Evolutionary conservation across 2,113 vertebrate genomes (phyloP).

Genomic region (Rhipidura dahli): DNA sequence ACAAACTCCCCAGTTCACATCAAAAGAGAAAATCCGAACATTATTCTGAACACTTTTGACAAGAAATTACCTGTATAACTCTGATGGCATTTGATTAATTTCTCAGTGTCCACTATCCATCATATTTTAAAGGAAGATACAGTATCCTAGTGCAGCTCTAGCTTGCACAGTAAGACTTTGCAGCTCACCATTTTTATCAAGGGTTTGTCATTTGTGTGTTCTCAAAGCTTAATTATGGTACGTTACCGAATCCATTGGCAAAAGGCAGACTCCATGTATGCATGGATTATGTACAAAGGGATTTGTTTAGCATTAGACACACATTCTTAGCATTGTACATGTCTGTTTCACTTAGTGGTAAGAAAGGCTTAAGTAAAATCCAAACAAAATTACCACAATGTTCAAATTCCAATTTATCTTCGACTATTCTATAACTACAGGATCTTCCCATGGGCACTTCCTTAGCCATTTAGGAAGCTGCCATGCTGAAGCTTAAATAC

Average conservation of each 20-base stretch:
- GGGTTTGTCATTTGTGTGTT: not conserved
- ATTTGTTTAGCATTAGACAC: not conserved
- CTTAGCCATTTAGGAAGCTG: not conserved
- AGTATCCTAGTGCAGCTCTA: not conserved
- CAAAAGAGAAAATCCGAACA: not conserved
- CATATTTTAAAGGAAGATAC: not conserved
- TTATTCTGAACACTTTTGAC: not conserved
- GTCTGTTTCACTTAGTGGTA: not conserved
- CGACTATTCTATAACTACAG: not conserved
- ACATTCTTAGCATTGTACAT: not conserved
- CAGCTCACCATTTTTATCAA: not conserved
- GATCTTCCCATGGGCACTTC: not conserved
- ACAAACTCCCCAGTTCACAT: not conserved
- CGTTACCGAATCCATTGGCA: not conserved
- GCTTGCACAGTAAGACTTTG: not conserved
- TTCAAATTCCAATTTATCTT: not conserved
- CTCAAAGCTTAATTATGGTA: not conserved
- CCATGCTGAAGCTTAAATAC: not conserved
- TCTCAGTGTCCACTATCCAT: not conserved
- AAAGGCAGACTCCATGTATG: not conserved
- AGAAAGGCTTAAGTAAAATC: conserved; percentile 6
- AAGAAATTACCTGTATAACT: not conserved
- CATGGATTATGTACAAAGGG: not conserved
- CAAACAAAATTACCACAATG: not conserved
- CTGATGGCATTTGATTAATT: not conserved